Evolutionary conservation across 2,888 invertebrate genomes (phyloP).

Genomic region (Eupithecia subfuscata): DNA sequence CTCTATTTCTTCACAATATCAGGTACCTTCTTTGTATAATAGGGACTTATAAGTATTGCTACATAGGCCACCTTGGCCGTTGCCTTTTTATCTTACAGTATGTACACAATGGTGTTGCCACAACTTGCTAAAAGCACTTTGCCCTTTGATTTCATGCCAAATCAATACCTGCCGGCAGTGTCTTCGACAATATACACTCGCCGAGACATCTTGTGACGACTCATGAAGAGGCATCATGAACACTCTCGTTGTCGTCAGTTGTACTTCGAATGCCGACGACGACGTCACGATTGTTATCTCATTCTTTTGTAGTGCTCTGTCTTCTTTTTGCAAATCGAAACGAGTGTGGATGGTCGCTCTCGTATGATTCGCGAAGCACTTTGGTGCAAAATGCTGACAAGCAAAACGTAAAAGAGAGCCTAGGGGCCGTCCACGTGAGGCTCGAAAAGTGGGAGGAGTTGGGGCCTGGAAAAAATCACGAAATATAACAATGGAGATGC

Average conservation of each 20-base stretch:
- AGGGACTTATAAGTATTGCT: conserved; percentile 20
- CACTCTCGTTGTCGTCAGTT: neutral
- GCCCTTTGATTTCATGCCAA: conserved; percentile 4
- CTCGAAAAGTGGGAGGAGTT: no score
- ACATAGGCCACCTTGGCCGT: conserved; percentile 17
- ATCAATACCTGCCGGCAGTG: neutral
- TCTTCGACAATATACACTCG: neutral
- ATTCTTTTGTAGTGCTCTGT: neutral
- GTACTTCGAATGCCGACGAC: neutral
- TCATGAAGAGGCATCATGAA: neutral
- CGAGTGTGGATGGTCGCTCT: no score
- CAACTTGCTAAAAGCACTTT: conserved; percentile 11
- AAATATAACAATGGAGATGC: no score
- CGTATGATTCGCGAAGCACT: no score
- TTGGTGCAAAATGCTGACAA: no score
- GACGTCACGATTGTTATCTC: neutral
- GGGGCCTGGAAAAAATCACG: no score
- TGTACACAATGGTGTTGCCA: conserved; percentile 18
- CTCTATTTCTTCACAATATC: neutral
- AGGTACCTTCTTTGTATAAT: conserved; percentile 10
- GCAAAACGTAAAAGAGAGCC: no score
- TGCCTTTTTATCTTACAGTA: conserved; percentile 14
- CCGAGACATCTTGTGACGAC: neutral
- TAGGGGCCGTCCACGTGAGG: no score
- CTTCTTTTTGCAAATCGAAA: no score